Percentiles rank a stretch among this genome's conserved stretches.
phyloP scores from a whole-genome alignment of 35 echinoderm and acorn worm genomes.

The Patiria miniata region DNA sequence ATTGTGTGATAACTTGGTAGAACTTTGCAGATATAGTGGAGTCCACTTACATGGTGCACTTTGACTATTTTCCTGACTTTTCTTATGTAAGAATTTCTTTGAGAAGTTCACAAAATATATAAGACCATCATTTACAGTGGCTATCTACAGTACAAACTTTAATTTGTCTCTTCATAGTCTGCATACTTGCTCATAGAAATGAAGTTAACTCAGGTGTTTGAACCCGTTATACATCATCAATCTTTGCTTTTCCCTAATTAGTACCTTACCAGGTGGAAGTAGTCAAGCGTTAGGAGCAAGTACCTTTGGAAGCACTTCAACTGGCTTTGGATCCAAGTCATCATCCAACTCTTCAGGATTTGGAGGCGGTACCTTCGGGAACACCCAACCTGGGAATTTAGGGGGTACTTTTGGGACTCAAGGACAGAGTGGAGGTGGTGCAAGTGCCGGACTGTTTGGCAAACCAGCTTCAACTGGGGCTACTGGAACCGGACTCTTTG shows the following conservation, averaged over 20 bases:
- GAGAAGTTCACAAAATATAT: too few relatives aligned
- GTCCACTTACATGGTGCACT: too few relatives aligned
- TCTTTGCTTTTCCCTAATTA: not conserved
- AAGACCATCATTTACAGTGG: too few relatives aligned
- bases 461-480: not conserved
- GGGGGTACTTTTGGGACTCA: not conserved
- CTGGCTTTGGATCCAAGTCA: slow-evolving; percentile 48
- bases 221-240: too few relatives aligned
- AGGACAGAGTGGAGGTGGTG: not conserved
- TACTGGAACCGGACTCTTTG: slow-evolving; percentile 30
- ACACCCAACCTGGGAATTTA: not conserved
- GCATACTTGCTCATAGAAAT: too few relatives aligned
- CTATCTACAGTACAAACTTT: too few relatives aligned
- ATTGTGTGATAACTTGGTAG: too few relatives aligned
- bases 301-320: not conserved
- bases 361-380: slow-evolving; percentile 1
- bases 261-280: not conserved
- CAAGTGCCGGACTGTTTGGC: slow-evolving; percentile 10
- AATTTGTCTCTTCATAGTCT: too few relatives aligned
- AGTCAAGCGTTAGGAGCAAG: not conserved
- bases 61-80: too few relatives aligned
- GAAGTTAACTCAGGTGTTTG: too few relatives aligned
- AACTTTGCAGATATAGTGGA: too few relatives aligned
- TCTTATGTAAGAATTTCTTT: too few relatives aligned
- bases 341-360: slow-evolving; percentile 38